Conservation (phyloP, 2,797 vertebrate species). For the Mastacembelus armatus region DNA sequence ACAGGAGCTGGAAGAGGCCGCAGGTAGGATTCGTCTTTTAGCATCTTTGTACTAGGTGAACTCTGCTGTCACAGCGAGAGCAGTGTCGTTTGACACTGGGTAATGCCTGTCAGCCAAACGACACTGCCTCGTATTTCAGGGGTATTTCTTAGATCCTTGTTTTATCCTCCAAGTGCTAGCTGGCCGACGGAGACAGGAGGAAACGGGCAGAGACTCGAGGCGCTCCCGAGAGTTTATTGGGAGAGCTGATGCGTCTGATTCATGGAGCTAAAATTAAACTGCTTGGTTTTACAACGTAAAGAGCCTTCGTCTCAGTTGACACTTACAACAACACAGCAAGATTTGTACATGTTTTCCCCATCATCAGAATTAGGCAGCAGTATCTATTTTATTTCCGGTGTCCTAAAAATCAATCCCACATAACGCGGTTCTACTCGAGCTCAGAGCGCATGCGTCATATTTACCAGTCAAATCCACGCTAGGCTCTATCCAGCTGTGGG, state of each 20-base stretch:
- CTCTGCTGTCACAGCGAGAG: neutral
- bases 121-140: neutral
- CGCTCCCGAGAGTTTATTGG: too few species aligned
- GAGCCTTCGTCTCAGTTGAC: too few species aligned
- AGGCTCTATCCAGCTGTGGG: too few species aligned
- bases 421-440: too few species aligned
- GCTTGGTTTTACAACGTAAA: too few species aligned
- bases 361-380: too few species aligned
- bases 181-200: neutral
- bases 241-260: neutral
- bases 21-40: conserved; percentile 33
- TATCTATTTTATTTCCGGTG: too few species aligned
- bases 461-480: too few species aligned
- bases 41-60: conserved; percentile 42
- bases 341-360: too few species aligned
- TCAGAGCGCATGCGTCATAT: too few species aligned
- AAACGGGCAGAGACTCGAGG: neutral
- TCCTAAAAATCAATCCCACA: too few species aligned
- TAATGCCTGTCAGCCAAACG: neutral
- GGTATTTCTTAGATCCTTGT: fast-evolving
- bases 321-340: too few species aligned
- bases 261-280: neutral
- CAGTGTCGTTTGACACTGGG: neutral
- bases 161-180: neutral
- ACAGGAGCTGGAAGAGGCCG: conserved; percentile 7